phyloP scores from a whole-genome alignment of 2,113 vertebrate species.

The Rhagologus leucostigma region DNA sequence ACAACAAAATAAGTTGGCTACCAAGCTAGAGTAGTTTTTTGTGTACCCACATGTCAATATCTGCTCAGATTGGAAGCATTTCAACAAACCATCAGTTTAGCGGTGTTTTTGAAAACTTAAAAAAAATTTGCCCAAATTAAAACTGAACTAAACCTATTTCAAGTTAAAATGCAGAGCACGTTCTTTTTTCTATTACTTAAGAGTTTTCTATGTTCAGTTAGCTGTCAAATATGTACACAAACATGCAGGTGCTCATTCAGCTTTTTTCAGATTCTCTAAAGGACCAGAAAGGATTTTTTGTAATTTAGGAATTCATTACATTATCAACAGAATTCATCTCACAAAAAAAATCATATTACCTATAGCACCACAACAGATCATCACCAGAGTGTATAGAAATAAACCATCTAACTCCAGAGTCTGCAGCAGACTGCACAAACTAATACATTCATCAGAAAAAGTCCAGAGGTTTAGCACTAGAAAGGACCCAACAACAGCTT shows the following conservation, averaged over 20 bases:
- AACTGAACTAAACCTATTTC: background rate
- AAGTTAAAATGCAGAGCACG: background rate
- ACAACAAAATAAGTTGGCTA: background rate
- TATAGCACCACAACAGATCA: background rate
- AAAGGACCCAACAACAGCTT: background rate
- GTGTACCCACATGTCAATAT: background rate
- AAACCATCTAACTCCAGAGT: background rate
- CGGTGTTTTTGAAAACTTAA: background rate
- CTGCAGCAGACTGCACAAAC: background rate
- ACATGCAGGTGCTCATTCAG: background rate
- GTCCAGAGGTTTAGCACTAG: background rate
- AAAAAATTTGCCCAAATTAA: background rate
- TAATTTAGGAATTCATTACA: background rate
- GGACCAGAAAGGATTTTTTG: background rate
- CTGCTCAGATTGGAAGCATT: background rate
- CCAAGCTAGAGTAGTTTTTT: background rate
- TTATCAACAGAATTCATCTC: background rate
- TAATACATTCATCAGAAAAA: background rate
- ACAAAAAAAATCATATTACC: background rate
- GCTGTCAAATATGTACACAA: fast-evolving
- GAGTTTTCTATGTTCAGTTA: background rate
- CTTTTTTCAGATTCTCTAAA: background rate
- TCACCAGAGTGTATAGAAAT: background rate
- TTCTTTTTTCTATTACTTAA: background rate
- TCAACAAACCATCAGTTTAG: background rate